Evolutionary conservation across 2,888 invertebrate species (phyloP).

Genomic region (Hetaerina titia): DNA sequence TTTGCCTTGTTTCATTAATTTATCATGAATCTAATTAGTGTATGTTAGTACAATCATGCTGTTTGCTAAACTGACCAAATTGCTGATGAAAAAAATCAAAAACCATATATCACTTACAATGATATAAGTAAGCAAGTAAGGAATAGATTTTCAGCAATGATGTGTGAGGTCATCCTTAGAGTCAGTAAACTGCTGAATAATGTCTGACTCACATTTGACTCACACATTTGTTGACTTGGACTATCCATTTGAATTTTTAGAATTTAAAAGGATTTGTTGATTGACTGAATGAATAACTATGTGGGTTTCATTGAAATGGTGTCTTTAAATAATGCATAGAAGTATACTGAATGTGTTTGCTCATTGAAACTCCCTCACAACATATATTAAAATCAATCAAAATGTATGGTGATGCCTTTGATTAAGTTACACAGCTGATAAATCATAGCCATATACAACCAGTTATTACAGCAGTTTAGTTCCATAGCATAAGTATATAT

Average conservation of each 20-base stretch:
- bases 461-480: conserved; percentile 60
- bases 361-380: conserved; percentile 36
- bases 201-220: not conserved
- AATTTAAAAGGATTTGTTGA: not conserved
- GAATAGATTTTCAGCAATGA: conserved; percentile 23
- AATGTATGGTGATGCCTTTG: conserved; percentile 65
- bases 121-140: not conserved
- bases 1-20: not conserved
- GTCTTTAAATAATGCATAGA: not conserved
- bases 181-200: not conserved
- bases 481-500: conserved; percentile 62
- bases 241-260: not conserved
- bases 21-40: too few species aligned
- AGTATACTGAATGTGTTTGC: conserved; percentile 60
- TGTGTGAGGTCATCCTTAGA: not conserved
- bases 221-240: not conserved
- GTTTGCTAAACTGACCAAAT: too few species aligned
- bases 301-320: not conserved
- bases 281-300: not conserved
- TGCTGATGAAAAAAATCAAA: conserved; percentile 16
- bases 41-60: too few species aligned
- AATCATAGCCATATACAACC: conserved; percentile 63
- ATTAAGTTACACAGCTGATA: conserved; percentile 56
- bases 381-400: conserved; percentile 43
- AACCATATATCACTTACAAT: not conserved